phyloP scores from a whole-genome alignment of 2,888 invertebrate species.

The Serripes groenlandicus region DNA sequence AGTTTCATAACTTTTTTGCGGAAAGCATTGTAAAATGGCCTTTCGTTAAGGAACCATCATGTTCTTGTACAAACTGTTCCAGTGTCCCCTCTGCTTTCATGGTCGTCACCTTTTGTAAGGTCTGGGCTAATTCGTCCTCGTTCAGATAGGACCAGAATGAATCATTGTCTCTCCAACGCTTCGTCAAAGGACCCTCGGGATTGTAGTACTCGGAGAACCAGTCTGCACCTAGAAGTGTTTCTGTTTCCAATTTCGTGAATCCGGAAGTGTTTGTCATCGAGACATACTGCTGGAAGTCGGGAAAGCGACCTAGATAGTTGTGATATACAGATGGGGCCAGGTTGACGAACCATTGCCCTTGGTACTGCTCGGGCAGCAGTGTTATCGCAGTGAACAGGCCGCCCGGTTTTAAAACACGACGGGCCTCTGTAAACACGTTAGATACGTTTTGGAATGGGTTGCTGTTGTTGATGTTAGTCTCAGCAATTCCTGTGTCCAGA shows the following conservation, averaged over 20 bases:
- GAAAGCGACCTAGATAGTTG: neutral
- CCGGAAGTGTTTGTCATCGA: neutral
- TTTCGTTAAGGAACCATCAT: too few relatives aligned
- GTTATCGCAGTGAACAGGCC: neutral
- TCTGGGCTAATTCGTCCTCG: neutral
- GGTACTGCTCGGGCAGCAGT: conserved; percentile 1
- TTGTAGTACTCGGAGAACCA: neutral
- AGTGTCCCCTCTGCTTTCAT: too few relatives aligned
- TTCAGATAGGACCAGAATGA: conserved; percentile 12
- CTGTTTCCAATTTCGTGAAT: neutral
- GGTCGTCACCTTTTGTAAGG: neutral
- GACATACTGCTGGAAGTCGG: neutral
- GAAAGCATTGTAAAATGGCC: too few relatives aligned
- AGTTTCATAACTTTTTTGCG: too few relatives aligned
- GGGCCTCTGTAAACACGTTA: neutral
- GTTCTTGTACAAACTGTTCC: too few relatives aligned
- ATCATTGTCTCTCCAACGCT: neutral
- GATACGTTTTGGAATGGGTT: neutral
- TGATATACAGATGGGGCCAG: neutral
- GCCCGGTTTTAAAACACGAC: neutral
- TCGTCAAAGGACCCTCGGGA: neutral
- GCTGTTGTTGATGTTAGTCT: neutral
- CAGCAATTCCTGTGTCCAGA: neutral
- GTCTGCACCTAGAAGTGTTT: neutral
- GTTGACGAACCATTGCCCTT: conserved; percentile 8